phyloP scores from a whole-genome alignment of 2,113 vertebrate species.

The Poeciliopsis turrubarensis region DNA sequence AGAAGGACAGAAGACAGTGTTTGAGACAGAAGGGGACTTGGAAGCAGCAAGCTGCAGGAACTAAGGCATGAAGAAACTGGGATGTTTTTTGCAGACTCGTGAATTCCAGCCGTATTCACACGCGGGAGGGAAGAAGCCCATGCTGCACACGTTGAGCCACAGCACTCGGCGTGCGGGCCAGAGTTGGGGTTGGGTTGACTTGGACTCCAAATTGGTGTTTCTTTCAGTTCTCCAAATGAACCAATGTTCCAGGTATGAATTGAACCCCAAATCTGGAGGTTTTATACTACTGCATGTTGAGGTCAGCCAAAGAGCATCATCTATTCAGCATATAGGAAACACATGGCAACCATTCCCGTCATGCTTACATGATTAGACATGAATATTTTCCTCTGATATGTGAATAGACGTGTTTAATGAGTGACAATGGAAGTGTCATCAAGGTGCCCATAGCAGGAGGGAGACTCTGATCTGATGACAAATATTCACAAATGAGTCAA shows the following conservation, averaged over 20 bases:
- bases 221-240: neutral
- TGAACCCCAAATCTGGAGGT: conserved; percentile 28
- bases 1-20: conserved; percentile 72
- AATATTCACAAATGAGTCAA: neutral
- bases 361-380: conserved; percentile 13
- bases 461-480: neutral
- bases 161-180: conserved; percentile 38
- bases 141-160: neutral
- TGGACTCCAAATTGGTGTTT: conserved; percentile 1
- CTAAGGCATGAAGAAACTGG: conserved; percentile 11
- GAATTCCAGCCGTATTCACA: conserved; percentile 26
- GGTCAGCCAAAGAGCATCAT: neutral
- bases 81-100: conserved; percentile 4
- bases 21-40: conserved; percentile 50
- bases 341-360: conserved; percentile 6
- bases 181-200: conserved; percentile 34
- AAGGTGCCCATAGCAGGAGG: conserved; percentile 13
- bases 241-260: neutral
- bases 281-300: conserved; percentile 10
- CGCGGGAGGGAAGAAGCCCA: conserved; percentile 16
- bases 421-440: conserved; percentile 7
- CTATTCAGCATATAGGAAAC: conserved; percentile 24
- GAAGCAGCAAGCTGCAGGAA: conserved; percentile 30
- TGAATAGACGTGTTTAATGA: conserved; percentile 12
- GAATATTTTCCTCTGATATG: neutral